These are phyloP conservation scores for Apodemia mormo DNA, from an alignment of 2,888 invertebrate genomes.

Conservation along the genomic window DNA sequence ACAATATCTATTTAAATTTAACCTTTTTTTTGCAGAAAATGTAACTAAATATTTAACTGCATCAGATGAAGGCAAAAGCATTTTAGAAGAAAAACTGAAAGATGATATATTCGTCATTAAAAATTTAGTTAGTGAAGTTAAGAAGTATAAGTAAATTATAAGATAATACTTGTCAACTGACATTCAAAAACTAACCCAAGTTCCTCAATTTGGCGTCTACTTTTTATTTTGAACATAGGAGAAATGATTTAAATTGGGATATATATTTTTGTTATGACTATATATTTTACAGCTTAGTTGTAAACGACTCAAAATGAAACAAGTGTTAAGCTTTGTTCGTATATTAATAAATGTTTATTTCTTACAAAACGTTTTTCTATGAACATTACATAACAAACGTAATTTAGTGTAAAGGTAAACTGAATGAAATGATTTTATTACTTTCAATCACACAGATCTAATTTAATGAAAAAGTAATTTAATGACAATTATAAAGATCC, in stretches of 20 bases:
- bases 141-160: conserved; percentile 59
- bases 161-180: background rate
- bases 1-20: background rate
- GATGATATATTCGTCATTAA: conserved; percentile 61
- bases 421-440: too few relatives aligned
- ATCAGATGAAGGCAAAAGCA: conserved; percentile 57
- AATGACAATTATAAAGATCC: too few relatives aligned
- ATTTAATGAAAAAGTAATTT: too few relatives aligned
- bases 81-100: conserved; percentile 55
- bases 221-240: too few relatives aligned
- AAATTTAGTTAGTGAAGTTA: conserved; percentile 64
- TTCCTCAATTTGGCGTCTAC: too few relatives aligned
- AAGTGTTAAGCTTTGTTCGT: background rate
- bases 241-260: background rate
- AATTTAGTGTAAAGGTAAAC: too few relatives aligned
- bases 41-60: conserved; percentile 67
- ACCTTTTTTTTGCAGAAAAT: conserved; percentile 54
- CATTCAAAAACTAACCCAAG: too few relatives aligned
- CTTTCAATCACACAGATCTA: too few relatives aligned
- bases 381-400: too few relatives aligned
- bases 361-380: background rate
- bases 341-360: conserved; percentile 14
- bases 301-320: background rate
- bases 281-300: too few relatives aligned
- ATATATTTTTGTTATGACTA: background rate